Percentiles rank a stretch among this genome's conserved stretches.
Conservation (phyloP, 1,140 invertebrate genomes). For the Metaphire vulgaris region DNA sequence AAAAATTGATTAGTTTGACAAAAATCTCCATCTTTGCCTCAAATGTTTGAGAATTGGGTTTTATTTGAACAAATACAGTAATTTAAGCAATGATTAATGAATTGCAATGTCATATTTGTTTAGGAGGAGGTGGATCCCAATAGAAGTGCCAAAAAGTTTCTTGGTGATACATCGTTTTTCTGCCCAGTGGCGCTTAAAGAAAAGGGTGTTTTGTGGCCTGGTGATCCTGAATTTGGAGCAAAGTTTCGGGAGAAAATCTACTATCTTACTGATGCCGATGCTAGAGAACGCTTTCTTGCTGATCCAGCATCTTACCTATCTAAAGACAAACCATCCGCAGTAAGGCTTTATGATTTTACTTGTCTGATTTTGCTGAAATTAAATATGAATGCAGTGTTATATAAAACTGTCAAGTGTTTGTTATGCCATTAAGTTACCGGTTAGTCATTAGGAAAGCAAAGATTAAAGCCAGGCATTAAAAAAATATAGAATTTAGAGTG, state of each 20-base stretch:
- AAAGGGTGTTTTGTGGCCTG: slow-evolving; percentile 45
- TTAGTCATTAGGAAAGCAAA: too few relatives aligned
- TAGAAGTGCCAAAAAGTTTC: slow-evolving; percentile 43
- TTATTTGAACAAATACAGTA: too few relatives aligned
- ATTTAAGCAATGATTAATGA: too few relatives aligned
- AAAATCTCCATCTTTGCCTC: too few relatives aligned
- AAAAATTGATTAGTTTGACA: too few relatives aligned
- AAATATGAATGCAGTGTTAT: too few relatives aligned
- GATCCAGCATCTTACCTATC: slow-evolving; percentile 43
- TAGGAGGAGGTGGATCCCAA: slow-evolving; percentile 49
- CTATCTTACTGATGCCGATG: slow-evolving; percentile 46
- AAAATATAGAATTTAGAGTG: too few relatives aligned
- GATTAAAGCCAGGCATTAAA: too few relatives aligned
- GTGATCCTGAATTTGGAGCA: slow-evolving; percentile 48
- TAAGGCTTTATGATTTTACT: slow-evolving; percentile 26
- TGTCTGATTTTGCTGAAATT: slow-evolving; percentile 3
- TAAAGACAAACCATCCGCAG: slow-evolving; percentile 39
- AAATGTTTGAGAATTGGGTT: too few relatives aligned
- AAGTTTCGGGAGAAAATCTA: slow-evolving; percentile 50
- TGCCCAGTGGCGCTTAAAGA: slow-evolving; percentile 50
- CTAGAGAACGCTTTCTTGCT: slow-evolving; percentile 45
- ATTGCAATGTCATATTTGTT: too few relatives aligned
- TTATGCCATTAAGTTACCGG: too few relatives aligned
- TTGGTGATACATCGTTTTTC: slow-evolving; percentile 51
- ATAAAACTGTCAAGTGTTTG: too few relatives aligned